Base-by-base conservation (phyloP, 1,140 invertebrate genomes). In the Melanaphis sacchari region DNA sequence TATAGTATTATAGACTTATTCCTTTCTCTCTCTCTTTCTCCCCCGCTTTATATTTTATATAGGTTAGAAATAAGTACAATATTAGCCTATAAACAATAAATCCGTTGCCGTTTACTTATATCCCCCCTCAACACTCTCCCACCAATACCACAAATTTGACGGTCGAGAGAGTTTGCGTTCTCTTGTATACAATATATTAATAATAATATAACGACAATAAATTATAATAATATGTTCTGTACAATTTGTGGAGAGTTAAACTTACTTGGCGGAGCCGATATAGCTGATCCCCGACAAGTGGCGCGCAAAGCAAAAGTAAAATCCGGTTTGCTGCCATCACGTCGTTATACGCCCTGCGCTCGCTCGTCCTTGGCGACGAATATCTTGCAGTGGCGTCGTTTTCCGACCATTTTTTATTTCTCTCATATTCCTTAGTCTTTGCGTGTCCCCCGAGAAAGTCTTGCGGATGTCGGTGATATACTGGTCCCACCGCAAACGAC, bases 171-270 rank as follows among this genome's bases (percentile, higher is more conserved):
- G 82, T 84, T 41, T 84, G 82, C 38, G 9, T 21, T 66, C 59
- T 66, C 59, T 66, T 4, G 31, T n/a, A 66, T n/a, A 76, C 31
- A 76, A n/a, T n/a, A 76, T 52, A n/a, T 15, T n/a, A 76, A n/a
- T 76, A 76, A 76, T 76, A 76, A 76, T 76, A 76, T 36, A n/a
- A 76, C 59, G 59, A 76, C 59, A n/a, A 76, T 76, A 76, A 76
- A 76, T 76, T 76, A 76, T 76, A 76, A 76, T 76, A 76, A 76
- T 76, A 76, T 18, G n/a, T 18, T 76, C 59, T 36, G 59, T 76
- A 76, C 59, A 15, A n/a, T 21, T n/a, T 76, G 31, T n/a, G 59
- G 59, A 76, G 31, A 76, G 59, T n/a, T 76, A 18, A 76, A 76
- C 59, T 76, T n/a, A n/a, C 59, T 76, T 11, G 59, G 59, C 59